These are phyloP conservation scores for Penaeus chinensis DNA, from an alignment of 1,140 invertebrate genomes.

Conservation along the genomic window DNA sequence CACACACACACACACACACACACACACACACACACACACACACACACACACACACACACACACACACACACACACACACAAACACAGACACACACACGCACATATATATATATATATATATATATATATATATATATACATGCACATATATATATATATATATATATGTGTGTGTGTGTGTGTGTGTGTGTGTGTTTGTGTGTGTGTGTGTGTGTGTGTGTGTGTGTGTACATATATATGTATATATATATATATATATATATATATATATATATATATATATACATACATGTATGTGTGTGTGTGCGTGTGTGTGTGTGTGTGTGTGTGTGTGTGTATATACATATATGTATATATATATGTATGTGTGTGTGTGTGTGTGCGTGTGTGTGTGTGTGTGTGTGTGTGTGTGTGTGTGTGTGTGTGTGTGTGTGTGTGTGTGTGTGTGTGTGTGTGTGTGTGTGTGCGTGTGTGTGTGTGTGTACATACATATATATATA, in stretches of 20 bases:
- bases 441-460: not conserved
- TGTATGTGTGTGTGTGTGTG: not conserved
- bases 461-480: not conserved
- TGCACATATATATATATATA: not conserved
- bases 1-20: not conserved
- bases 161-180: conserved; percentile 11
- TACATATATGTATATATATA: not conserved
- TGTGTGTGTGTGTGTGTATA: not conserved
- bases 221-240: conserved; percentile 9
- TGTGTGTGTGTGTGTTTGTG: not conserved
- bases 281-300: conserved; percentile 3
- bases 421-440: not conserved
- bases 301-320: conserved; percentile 18
- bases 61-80: not conserved
- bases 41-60: not conserved
- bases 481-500: not conserved
- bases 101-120: not conserved
- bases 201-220: conserved; percentile 1
- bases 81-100: no score
- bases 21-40: not conserved
- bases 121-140: not conserved
- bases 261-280: conserved; percentile 20
- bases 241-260: conserved; percentile 16
- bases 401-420: not conserved
- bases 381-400: not conserved